Conservation (phyloP, 2,888 invertebrate genomes). For the Chironomus tentans region DNA sequence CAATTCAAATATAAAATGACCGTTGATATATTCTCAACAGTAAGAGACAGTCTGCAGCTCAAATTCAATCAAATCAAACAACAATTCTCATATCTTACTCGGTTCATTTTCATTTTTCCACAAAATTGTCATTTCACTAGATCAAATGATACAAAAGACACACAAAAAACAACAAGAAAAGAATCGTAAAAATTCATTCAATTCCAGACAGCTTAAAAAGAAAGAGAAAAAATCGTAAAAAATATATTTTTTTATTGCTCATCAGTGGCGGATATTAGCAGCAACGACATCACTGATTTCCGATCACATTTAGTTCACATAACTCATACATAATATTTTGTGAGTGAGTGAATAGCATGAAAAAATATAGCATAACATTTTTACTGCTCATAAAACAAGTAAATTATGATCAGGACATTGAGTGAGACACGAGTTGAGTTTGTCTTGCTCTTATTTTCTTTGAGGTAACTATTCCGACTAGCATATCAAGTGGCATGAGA, state of each 20-base stretch:
- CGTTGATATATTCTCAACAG: too few relatives aligned
- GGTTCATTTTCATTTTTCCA: not conserved
- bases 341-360: not conserved
- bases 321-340: not conserved
- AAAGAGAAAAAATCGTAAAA: not conserved
- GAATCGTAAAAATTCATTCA: not conserved
- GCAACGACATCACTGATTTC: conserved; percentile 16
- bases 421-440: not conserved
- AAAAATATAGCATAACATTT: not conserved
- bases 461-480: not conserved
- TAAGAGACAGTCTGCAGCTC: too few relatives aligned
- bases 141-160: not conserved
- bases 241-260: not conserved
- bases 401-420: conserved; percentile 22
- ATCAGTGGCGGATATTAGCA: conserved; percentile 10
- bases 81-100: too few relatives aligned
- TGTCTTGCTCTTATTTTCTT: not conserved
- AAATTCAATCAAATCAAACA: too few relatives aligned
- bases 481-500: not conserved
- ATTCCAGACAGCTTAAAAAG: not conserved
- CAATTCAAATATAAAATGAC: too few relatives aligned
- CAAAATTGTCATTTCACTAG: not conserved
- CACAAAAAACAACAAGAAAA: not conserved
- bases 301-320: conserved; percentile 1
- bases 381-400: not conserved